A percentile compares a stretch with the other conserved stretches of the same genome.
phyloP scores from a whole-genome alignment of 2,888 invertebrate genomes.

The Eurois occulta region DNA sequence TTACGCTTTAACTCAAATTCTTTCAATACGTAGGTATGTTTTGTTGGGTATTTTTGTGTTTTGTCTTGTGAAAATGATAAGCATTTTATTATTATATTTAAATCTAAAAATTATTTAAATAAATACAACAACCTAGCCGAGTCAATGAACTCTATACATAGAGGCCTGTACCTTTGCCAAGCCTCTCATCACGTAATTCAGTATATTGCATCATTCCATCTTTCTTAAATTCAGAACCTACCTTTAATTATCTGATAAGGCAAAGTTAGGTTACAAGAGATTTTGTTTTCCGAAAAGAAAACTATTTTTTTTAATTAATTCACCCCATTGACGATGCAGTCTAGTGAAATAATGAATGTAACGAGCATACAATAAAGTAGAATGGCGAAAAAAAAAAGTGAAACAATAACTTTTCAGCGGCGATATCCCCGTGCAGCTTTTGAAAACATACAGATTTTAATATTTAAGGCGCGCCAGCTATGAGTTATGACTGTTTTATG shows the following conservation, averaged over 20 bases:
- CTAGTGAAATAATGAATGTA: not conserved
- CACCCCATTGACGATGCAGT: too few species aligned
- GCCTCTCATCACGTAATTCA: constrained; percentile 8
- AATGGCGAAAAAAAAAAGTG: constrained; percentile 16
- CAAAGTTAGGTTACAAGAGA: not conserved
- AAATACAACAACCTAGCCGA: not conserved
- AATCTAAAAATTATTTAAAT: not conserved
- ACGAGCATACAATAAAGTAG: not conserved
- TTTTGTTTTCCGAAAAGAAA: too few species aligned
- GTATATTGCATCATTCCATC: constrained; percentile 31
- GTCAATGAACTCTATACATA: constrained; percentile 37
- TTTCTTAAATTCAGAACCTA: not conserved
- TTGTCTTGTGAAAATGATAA: not conserved
- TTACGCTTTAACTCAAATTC: not conserved
- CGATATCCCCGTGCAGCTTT: constrained; percentile 40
- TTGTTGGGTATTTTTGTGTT: not conserved
- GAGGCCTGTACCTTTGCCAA: constrained; percentile 21
- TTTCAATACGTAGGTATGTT: not conserved
- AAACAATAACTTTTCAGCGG: constrained; percentile 37
- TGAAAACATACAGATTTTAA: constrained; percentile 47
- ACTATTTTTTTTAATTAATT: not conserved
- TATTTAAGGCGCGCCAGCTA: constrained; percentile 9
- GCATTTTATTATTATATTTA: not conserved
- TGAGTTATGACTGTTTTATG: not conserved
- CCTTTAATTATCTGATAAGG: not conserved